A percentile compares a stretch with the other conserved stretches of the same genome.
Evolutionary conservation across 2,888 invertebrate species (phyloP).

Genomic region (Meiosimyza decipiens): DNA sequence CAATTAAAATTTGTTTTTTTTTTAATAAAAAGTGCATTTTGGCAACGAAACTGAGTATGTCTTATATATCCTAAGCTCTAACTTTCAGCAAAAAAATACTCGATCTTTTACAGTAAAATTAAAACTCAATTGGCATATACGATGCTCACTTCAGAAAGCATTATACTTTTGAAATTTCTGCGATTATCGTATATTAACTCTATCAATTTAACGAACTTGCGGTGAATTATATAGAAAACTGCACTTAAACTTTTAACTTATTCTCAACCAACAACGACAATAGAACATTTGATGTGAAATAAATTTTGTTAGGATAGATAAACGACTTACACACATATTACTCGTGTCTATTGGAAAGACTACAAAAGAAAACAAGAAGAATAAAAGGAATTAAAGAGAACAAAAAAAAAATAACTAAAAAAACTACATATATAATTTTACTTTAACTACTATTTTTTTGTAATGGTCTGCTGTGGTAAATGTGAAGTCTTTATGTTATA

Average conservation of each 20-base stretch:
- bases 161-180: no score
- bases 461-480: conserved; percentile 69
- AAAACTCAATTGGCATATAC: no score
- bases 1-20: no score
- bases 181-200: neutral
- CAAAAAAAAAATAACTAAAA: conserved; percentile 19
- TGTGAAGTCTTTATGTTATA: conserved; percentile 77
- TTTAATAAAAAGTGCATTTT: no score
- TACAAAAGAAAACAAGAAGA: conserved; percentile 18
- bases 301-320: conserved; percentile 31
- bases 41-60: no score
- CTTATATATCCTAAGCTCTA: neutral
- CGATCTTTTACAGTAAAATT: no score
- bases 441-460: conserved; percentile 55
- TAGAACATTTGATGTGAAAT: conserved; percentile 34
- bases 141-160: no score
- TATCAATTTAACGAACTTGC: conserved; percentile 45
- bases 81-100: conserved; percentile 37
- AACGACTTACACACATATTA: no score
- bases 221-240: conserved; percentile 56
- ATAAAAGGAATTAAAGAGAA: conserved; percentile 43
- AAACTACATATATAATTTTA: conserved; percentile 23
- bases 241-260: conserved; percentile 18
- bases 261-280: neutral
- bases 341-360: no score